phyloP scores from a whole-genome alignment of 2,797 vertebrate species.

The Oreochromis grahami region DNA sequence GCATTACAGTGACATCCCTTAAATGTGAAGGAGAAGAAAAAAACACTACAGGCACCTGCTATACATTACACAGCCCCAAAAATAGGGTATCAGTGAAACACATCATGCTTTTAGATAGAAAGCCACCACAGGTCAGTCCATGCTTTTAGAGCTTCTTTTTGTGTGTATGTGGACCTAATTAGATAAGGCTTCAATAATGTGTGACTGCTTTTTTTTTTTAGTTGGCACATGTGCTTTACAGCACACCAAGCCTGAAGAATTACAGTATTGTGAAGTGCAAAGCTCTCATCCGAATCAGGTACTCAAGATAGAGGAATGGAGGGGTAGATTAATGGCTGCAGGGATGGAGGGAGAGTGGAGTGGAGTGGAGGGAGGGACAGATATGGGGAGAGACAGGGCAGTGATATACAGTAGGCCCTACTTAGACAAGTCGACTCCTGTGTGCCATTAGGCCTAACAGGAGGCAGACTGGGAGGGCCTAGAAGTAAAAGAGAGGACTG shows the following conservation, averaged over 20 bases:
- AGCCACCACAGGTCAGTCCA: constrained; percentile 33
- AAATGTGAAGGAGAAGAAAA: background rate
- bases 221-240: constrained; percentile 6
- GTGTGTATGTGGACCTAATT: constrained; percentile 32
- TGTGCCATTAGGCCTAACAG: constrained; percentile 60
- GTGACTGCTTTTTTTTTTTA: constrained; percentile 32
- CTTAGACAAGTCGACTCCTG: constrained; percentile 69
- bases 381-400: constrained; percentile 50
- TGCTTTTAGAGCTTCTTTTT: constrained; percentile 44
- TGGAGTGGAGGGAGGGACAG: constrained; percentile 20
- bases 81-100: constrained; percentile 23
- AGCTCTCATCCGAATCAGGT: constrained; percentile 69
- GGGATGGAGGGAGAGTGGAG: constrained; percentile 26
- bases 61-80: background rate
- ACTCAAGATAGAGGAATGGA: constrained; percentile 60
- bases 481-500: constrained; percentile 25
- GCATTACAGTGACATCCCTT: constrained; percentile 39
- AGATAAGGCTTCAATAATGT: constrained; percentile 46
- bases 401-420: constrained; percentile 61
- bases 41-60: background rate
- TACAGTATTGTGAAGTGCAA: constrained; percentile 54
- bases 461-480: constrained; percentile 38
- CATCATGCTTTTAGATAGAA: constrained; percentile 27
- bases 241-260: constrained; percentile 36
- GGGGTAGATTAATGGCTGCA: constrained; percentile 57